These are phyloP conservation scores for Tipula confusa DNA, from an alignment of 2,888 invertebrate species.

Conservation along the genomic window DNA sequence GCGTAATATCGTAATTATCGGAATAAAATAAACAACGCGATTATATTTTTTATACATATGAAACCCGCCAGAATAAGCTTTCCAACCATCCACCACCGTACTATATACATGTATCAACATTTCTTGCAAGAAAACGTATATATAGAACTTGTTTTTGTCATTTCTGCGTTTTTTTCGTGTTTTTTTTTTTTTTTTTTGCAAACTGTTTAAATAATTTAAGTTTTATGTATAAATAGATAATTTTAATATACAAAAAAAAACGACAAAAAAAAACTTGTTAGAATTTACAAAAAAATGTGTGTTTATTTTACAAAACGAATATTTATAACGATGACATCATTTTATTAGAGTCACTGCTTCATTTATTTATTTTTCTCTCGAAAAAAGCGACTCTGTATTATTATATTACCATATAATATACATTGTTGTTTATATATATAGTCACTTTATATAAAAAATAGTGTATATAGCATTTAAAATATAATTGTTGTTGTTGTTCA, in stretches of 20 bases:
- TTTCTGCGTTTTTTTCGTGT: background rate
- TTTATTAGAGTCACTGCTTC: slow-evolving; percentile 20
- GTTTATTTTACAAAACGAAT: slow-evolving; percentile 12
- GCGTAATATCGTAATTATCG: background rate
- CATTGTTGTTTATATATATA: background rate
- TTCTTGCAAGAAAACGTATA: slow-evolving; percentile 27
- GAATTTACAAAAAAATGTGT: slow-evolving; percentile 10
- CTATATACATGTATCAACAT: background rate
- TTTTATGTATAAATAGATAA: background rate
- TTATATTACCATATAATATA: background rate
- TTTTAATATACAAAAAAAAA: background rate
- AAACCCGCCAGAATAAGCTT: background rate
- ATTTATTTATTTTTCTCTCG: background rate
- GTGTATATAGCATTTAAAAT: background rate
- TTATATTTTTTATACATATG: background rate
- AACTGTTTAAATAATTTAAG: background rate
- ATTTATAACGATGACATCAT: slow-evolving; percentile 12
- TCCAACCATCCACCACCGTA: background rate
- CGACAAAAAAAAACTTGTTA: background rate
- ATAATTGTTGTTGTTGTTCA: background rate
- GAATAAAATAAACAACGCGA: background rate
- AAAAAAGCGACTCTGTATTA: background rate
- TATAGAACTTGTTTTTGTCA: slow-evolving; percentile 25
- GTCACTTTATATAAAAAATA: background rate
- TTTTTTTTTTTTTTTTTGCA: background rate